Evolutionary conservation across 1,140 invertebrate species (phyloP).

Genomic region (Holcopasites calliopsidis): DNA sequence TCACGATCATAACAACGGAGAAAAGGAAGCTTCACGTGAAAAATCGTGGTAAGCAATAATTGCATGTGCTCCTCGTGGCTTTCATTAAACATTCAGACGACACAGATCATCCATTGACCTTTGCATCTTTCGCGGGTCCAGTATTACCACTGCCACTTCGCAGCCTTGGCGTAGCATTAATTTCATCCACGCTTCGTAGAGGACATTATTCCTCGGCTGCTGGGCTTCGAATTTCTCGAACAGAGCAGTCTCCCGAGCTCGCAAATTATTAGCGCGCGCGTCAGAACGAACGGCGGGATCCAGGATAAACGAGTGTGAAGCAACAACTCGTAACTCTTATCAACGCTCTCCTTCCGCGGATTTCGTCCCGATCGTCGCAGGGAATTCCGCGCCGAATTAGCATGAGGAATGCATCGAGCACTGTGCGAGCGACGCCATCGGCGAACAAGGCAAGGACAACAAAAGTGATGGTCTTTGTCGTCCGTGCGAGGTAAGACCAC

Average conservation of each 20-base stretch:
- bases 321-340: too few species aligned
- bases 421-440: background rate
- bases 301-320: too few species aligned
- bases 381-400: background rate
- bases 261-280: too few species aligned
- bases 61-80: too few species aligned
- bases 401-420: too few species aligned
- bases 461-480: background rate
- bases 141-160: background rate
- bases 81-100: background rate
- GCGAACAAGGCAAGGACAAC: background rate
- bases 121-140: background rate
- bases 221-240: too few species aligned
- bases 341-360: background rate
- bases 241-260: too few species aligned
- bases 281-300: too few species aligned
- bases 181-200: background rate
- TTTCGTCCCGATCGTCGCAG: background rate
- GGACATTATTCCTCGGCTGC: too few species aligned
- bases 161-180: background rate
- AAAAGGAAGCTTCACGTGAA: background rate
- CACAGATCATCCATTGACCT: background rate
- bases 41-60: conserved; percentile 1
- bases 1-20: conserved; percentile 7
- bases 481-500: too few species aligned